Evolutionary conservation across 2,888 invertebrate species (phyloP), one percentile per base, ranked within the genome.

Genomic region (Clepsis dumicolana): DNA sequence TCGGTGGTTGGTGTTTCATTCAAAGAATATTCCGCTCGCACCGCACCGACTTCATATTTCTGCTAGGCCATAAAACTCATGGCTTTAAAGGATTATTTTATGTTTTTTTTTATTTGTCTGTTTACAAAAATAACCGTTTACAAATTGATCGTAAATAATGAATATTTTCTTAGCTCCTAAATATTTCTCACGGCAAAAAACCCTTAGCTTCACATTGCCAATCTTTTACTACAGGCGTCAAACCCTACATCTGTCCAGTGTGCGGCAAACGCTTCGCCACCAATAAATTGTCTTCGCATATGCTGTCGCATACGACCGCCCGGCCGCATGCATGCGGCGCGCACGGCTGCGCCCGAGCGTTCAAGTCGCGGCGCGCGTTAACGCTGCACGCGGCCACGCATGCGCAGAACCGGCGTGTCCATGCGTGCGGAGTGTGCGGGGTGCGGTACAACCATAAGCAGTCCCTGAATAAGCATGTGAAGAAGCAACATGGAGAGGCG

Each of bases 241-340:
- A 89, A 70, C 90, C 90, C 1, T 91, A 90, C 80, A 82, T 91
- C 71, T 91, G 91, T 64, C 80, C 84, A 1, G 76, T 85, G 18
- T 91, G 91, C 78, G 90, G 90, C 64, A 80, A 80, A 71, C 84
- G 79, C 24, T 91, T 90, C 83, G 80, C 86, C 0, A 89, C 87
- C 7, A 90, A 91, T 85, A 91, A 89, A 79, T 75, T 91, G 63
- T 72, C 86, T 0, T 80, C 77, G n/a, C 91, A 91, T 80, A 71
- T 86, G 80, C 70, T 76, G 50, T 74, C 79, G 32, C 87, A 85
- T 80, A 67, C 75, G 21, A 73, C 72, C 44, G 73, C 73, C 63
- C 78, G 78, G 29, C 73, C 76, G 57, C 77, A 72, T 72, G 70
- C 74, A 18, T 78, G 80, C 72, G 24, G 72, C 38, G 59, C 64